These are phyloP conservation scores for Lepus townsendii DNA, from an alignment of 2,797 vertebrate genomes.

Conservation along the genomic window DNA sequence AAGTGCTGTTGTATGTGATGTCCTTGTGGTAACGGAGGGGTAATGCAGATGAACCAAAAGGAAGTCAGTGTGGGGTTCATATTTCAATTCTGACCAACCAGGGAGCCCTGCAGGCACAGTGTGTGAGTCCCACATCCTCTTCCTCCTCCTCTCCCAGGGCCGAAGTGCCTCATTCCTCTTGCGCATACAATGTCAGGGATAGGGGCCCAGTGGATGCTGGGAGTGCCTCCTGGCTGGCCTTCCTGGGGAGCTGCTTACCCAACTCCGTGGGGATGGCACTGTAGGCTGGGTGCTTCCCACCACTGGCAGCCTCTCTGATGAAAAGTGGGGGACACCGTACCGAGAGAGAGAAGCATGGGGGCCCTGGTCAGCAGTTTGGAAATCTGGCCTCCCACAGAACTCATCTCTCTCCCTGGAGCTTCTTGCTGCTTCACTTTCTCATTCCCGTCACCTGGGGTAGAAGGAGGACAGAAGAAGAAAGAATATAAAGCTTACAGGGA, in stretches of 20 bases:
- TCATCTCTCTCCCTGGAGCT: constrained; percentile 74
- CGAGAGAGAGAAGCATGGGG: constrained; percentile 45
- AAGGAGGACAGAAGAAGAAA: constrained; percentile 15
- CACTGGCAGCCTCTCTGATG: constrained; percentile 47
- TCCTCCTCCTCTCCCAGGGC: neutral
- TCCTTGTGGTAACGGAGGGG: constrained; percentile 84
- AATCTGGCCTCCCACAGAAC: constrained; percentile 56
- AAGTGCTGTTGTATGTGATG: constrained; percentile 91
- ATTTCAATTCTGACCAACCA: constrained; percentile 90
- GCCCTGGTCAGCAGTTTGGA: constrained; percentile 47
- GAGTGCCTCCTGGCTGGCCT: constrained; percentile 7
- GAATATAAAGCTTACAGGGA: constrained; percentile 69
- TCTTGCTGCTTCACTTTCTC: constrained; percentile 55
- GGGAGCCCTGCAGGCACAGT: constrained; percentile 78
- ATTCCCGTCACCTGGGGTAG: constrained; percentile 40
- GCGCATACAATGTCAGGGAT: constrained; percentile 67
- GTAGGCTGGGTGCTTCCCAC: constrained; percentile 60
- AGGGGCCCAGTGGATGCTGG: neutral
- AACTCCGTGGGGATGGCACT: neutral
- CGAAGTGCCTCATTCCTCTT: constrained; percentile 53
- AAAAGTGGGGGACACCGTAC: constrained; percentile 63
- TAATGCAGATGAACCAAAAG: constrained; percentile 89
- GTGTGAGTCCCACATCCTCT: neutral
- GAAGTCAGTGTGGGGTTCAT: constrained; percentile 87
- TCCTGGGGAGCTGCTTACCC: constrained; percentile 58